Percentiles rank a stretch among this genome's conserved stretches.
phyloP scores from a whole-genome alignment of 2,888 invertebrate species.

The Mongoloraphidia duomilia region DNA sequence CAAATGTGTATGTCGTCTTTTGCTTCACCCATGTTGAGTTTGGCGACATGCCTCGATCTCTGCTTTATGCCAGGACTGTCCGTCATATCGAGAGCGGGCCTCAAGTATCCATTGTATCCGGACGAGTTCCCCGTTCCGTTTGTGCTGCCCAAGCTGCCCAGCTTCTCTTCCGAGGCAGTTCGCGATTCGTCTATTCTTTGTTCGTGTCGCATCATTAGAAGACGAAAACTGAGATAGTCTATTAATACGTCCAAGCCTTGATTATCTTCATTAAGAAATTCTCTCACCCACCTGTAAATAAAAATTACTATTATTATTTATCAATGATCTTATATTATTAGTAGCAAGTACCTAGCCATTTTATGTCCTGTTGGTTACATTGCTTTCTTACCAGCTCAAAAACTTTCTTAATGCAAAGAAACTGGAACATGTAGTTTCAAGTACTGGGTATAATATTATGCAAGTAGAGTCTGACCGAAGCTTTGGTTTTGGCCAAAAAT shows the following conservation, averaged over 20 bases:
- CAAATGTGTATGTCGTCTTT: conserved; percentile 98
- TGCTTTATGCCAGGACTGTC: conserved; percentile 58
- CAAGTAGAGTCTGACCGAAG: neutral
- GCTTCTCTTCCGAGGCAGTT: conserved; percentile 61
- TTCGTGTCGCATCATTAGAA: conserved; percentile 88
- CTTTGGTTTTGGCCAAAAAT: too few species aligned
- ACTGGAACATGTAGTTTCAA: neutral
- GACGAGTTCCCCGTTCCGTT: conserved; percentile 21
- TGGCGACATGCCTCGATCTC: conserved; percentile 70
- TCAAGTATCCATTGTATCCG: conserved; percentile 27
- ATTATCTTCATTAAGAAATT: conserved; percentile 93
- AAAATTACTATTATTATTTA: neutral
- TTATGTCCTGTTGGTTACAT: too few species aligned
- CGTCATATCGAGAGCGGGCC: conserved; percentile 43
- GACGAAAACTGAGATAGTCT: conserved; percentile 90
- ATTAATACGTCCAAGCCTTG: conserved; percentile 92
- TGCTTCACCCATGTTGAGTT: conserved; percentile 87
- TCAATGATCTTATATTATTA: neutral
- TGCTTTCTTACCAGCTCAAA: too few species aligned
- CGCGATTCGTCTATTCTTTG: conserved; percentile 65
- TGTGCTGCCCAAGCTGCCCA: conserved; percentile 30
- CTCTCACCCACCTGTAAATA: conserved; percentile 83
- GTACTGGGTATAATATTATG: neutral
- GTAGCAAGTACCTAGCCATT: too few species aligned
- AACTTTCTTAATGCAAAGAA: too few species aligned